phyloP scores from a whole-genome alignment of 2,888 invertebrate genomes.

The Phyto melanocephala region DNA sequence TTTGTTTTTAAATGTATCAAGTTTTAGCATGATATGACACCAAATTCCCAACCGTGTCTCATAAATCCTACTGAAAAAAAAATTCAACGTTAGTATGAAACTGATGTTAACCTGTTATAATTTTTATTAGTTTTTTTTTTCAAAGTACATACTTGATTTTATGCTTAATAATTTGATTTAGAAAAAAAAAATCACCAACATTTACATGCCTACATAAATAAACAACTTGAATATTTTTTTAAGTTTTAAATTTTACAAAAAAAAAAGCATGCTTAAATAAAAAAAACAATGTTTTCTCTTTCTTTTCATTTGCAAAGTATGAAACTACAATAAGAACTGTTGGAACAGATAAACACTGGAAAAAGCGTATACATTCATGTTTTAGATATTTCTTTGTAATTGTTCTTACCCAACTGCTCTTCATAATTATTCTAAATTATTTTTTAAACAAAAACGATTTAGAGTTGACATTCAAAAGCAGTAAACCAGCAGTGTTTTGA shows the following conservation, averaged over 20 bases:
- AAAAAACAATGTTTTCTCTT: conserved; percentile 45
- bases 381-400: conserved; percentile 71
- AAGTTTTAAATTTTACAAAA: neutral
- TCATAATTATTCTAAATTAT: conserved; percentile 69
- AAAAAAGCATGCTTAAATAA: conserved; percentile 13
- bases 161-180: conserved; percentile 3
- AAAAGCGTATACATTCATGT: conserved; percentile 68
- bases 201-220: neutral
- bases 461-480: conserved; percentile 70
- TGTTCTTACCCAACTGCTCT: conserved; percentile 68
- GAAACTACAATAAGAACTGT: conserved; percentile 64
- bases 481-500: conserved; percentile 70
- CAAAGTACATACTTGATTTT: no score
- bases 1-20: no score
- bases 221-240: conserved; percentile 13
- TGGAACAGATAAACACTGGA: conserved; percentile 68
- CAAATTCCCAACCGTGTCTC: no score
- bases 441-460: conserved; percentile 70
- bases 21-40: no score
- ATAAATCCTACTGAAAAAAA: no score
- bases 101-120: no score
- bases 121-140: no score
- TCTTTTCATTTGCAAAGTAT: conserved; percentile 58
- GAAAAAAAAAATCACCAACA: neutral
- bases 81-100: no score